Conservation (phyloP, 2,888 invertebrate genomes). For the Dynastes grantii region DNA sequence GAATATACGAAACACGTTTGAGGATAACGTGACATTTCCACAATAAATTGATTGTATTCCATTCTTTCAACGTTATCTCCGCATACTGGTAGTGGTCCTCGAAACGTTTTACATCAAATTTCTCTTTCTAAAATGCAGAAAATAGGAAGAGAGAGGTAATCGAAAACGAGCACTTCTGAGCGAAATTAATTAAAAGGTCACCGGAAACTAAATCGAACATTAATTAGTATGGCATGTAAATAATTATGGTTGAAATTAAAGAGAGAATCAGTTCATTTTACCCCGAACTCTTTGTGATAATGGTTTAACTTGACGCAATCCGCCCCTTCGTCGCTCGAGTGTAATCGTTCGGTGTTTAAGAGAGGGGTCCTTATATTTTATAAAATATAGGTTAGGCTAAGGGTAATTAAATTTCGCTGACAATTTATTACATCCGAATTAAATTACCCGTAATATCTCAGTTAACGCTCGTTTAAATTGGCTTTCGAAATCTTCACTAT, state of each 20-base stretch:
- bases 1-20: background rate
- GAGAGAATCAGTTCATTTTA: slow-evolving; percentile 48
- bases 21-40: slow-evolving; percentile 9
- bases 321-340: slow-evolving; percentile 18
- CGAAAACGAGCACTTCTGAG: slow-evolving; percentile 51
- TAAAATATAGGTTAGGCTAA: slow-evolving; percentile 39
- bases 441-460: slow-evolving; percentile 26
- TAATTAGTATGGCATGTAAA: slow-evolving; percentile 58
- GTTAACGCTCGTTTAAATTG: slow-evolving; percentile 24
- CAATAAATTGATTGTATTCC: slow-evolving; percentile 19
- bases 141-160: slow-evolving; percentile 23
- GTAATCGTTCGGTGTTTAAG: slow-evolving; percentile 33
- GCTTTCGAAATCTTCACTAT: slow-evolving; percentile 7
- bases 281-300: slow-evolving; percentile 43
- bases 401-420: slow-evolving; percentile 46
- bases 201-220: slow-evolving; percentile 59
- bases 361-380: slow-evolving; percentile 39
- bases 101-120: background rate
- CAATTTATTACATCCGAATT: slow-evolving; percentile 37
- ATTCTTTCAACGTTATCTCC: slow-evolving; percentile 1
- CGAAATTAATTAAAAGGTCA: slow-evolving; percentile 59
- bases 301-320: slow-evolving; percentile 37
- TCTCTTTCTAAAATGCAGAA: background rate
- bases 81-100: background rate
- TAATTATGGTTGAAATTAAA: slow-evolving; percentile 53